A percentile compares a stretch with the other conserved stretches of the same genome.
phyloP scores from a whole-genome alignment of 2,888 invertebrate genomes.

The Oxytorus armatus region DNA sequence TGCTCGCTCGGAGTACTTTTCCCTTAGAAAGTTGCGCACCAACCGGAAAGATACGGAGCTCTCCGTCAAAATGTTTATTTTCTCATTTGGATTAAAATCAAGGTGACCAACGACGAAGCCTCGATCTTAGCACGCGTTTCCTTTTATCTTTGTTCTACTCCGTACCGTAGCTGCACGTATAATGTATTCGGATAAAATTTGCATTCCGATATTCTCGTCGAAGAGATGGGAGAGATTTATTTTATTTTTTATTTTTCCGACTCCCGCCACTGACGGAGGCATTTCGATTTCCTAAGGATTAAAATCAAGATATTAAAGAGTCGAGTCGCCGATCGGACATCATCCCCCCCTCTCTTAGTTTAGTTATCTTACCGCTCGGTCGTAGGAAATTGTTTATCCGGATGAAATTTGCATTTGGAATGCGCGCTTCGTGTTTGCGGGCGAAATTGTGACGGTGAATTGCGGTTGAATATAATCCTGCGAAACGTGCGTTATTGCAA shows the following conservation, averaged over 20 bases:
- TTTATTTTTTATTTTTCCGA: background rate
- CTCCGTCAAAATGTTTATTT: constrained; percentile 1
- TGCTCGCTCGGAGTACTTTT: constrained; percentile 32
- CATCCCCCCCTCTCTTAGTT: no score
- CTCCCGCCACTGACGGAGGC: background rate
- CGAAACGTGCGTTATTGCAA: constrained; percentile 52
- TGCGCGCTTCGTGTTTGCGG: constrained; percentile 8
- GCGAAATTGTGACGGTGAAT: constrained; percentile 43
- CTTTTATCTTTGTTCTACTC: constrained; percentile 5
- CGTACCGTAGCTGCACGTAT: background rate
- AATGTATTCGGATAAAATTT: constrained; percentile 18
- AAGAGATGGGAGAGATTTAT: constrained; percentile 9
- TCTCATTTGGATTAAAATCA: background rate
- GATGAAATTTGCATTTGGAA: constrained; percentile 48
- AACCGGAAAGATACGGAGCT: constrained; percentile 44
- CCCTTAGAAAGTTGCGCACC: constrained; percentile 14
- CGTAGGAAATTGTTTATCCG: constrained; percentile 38
- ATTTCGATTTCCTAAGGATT: constrained; percentile 24
- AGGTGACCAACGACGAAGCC: background rate
- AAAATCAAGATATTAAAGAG: constrained; percentile 17
- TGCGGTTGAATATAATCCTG: constrained; percentile 54
- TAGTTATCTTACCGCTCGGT: constrained; percentile 12
- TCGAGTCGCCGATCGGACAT: constrained; percentile 20
- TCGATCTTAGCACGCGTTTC: background rate
- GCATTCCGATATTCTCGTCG: constrained; percentile 21